A percentile compares a stretch with the other conserved stretches of the same genome.
Conservation (phyloP, 1,140 invertebrate genomes). For the Drosophila ercepeae region DNA sequence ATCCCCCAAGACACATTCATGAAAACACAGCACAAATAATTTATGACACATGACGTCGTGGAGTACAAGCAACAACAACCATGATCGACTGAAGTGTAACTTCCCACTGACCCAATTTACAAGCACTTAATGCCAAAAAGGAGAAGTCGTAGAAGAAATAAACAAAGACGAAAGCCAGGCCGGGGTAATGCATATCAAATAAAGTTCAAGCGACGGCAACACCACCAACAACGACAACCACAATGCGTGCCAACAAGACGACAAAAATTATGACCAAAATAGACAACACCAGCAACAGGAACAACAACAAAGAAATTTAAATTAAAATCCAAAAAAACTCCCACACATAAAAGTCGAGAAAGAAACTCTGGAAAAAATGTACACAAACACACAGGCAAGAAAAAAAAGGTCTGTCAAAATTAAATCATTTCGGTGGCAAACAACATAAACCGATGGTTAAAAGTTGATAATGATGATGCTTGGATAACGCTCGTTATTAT, state of each 20-base stretch:
- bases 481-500: constrained; percentile 80
- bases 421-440: constrained; percentile 82
- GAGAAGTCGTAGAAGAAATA: constrained; percentile 82
- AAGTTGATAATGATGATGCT: constrained; percentile 82
- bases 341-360: constrained; percentile 80
- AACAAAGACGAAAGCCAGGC: constrained; percentile 79
- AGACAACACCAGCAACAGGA: constrained; percentile 51
- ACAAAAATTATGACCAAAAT: constrained; percentile 67
- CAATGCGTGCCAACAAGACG: constrained; percentile 36
- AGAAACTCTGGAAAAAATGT: constrained; percentile 59
- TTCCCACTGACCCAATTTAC: constrained; percentile 83
- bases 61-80: constrained; percentile 27
- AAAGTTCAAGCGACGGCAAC: constrained; percentile 61
- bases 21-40: constrained; percentile 55
- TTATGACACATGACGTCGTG: constrained; percentile 76
- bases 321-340: constrained; percentile 82
- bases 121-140: constrained; percentile 82
- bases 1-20: background rate
- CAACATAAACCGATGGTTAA: constrained; percentile 82
- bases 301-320: constrained; percentile 71
- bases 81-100: constrained; percentile 74
- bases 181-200: constrained; percentile 82
- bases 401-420: constrained; percentile 81
- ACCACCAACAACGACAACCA: constrained; percentile 41
- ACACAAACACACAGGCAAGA: constrained; percentile 2